Evolutionary conservation across 2,113 vertebrate genomes (phyloP), one percentile per base, ranked within the genome.

Genomic region (Anguilla japonica): DNA sequence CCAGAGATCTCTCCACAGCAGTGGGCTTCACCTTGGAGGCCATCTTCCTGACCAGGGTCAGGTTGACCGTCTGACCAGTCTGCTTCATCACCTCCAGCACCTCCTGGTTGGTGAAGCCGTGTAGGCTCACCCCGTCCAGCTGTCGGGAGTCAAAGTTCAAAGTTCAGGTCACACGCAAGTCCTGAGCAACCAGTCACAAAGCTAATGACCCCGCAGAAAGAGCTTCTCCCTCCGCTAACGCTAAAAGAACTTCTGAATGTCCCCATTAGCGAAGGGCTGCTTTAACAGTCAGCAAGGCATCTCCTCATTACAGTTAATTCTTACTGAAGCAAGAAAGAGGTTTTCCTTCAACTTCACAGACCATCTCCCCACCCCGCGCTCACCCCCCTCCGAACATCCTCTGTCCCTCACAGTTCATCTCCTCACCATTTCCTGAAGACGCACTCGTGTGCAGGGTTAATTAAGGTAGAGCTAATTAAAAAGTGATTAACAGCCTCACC

Each of bases 61-160:
- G 96, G 57, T 95, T 89, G 0, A 99, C 97, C 0, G 91, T 93
- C 87, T 96, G 95, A 0, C 98, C 97, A 0, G 97, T 96, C 87
- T 93, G 95, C 67, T 95, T 95, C 95, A 99, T 95, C 0, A 95
- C 96, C 87, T 98, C 96, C 53, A 99, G 94, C 41, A 99, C 98
- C 88, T 99, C 97, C 85, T 97, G 96, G 85, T 98, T 99, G 90
- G 95, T 96, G 92, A 96, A 95, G 84, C 96, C 97, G 39, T 98
- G 96, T 26, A 99, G 96, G 88, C 96, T 97, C 78, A 99, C 82
- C 3, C 96, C 96, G 43, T 99, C 95, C 79, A 99, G 91, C 98
- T 99, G 89, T 57, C 71, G 71, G 13, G 8, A 34, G 88, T 29
- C 40, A 79, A 3, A 81, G 34, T 3, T 46, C 53, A 43, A 34